Base-by-base conservation (phyloP, 2,888 invertebrate genomes). In the Nomada fabriciana region DNA sequence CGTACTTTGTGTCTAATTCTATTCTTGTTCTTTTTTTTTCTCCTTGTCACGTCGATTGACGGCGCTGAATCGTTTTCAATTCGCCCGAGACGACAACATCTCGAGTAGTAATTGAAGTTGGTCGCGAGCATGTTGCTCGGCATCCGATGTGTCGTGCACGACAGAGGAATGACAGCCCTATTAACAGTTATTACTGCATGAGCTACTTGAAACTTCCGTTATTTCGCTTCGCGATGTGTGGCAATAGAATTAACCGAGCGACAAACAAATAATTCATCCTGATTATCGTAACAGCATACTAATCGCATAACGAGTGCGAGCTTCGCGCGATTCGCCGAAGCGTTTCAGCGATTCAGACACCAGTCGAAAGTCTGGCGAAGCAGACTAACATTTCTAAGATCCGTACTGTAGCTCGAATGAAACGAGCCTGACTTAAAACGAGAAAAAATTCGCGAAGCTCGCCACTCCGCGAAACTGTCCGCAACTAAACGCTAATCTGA, bases 401-500 rank as follows among this genome's bases (percentile, higher is more conserved):
- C 10, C 18, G 11, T 4, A 10, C 13, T 18, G 18, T 29, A 23
- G 20, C 63, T 55, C 53, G 53, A 59, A 29, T 29, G 18, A 55
- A 43, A 15, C 10, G 20, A 25, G 55, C 25, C 2, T 2, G 25
- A 25, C 25, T 25, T 25, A 29, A n/a, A n/a, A n/a, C n/a, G 3
- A 15, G 13, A 0, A 29, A 18, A 55, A 20, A 20, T 52, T 79
- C 72, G 42, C 73, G 71, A 78, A 82, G 76, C 82, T 85, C 85
- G 85, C 42, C 42, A 64, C 76, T 79, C 75, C 47, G 63, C 65
- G 59, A 73, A 76, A 82, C 65, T 67, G 50, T 83, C 65, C 75
- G 76, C 75, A 61, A 79, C 60, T 83, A 85, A 83, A 90, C 89
- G 77, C 80, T 88, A 88, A 88, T 88, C 74, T 88, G 81, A 85